phyloP scores from a whole-genome alignment of 2,888 invertebrate genomes.

The Deilephila porcellus region DNA sequence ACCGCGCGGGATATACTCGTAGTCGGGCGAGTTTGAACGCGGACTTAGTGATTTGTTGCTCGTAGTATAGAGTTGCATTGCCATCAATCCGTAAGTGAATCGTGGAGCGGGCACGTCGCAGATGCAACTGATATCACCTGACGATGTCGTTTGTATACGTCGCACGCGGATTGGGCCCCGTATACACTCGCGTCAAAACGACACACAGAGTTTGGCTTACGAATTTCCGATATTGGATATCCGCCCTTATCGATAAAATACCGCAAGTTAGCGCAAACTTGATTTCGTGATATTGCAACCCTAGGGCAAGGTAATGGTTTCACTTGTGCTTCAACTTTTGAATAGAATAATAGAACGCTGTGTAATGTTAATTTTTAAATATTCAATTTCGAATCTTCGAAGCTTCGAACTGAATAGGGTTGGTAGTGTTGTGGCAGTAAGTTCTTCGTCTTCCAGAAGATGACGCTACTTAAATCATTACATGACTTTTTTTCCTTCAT shows the following conservation, averaged over 20 bases:
- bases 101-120: constrained; percentile 63
- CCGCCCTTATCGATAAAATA: constrained; percentile 24
- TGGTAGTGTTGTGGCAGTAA: not conserved
- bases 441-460: not conserved
- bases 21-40: constrained; percentile 28
- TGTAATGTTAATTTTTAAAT: not conserved
- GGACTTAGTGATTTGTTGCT: constrained; percentile 60
- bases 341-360: not conserved
- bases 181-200: constrained; percentile 57
- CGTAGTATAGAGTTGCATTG: constrained; percentile 66
- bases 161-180: constrained; percentile 61
- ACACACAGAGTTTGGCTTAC: constrained; percentile 60
- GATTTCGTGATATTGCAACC: constrained; percentile 20
- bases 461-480: not conserved
- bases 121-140: constrained; percentile 76
- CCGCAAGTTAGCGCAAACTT: constrained; percentile 21
- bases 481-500: too few relatives aligned
- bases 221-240: constrained; percentile 46
- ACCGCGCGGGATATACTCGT: not conserved
- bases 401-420: too few relatives aligned
- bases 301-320: constrained; percentile 17
- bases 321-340: too few relatives aligned
- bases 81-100: constrained; percentile 77
- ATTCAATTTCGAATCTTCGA: too few relatives aligned
- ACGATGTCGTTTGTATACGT: constrained; percentile 75